Evolutionary conservation across 2,797 vertebrate species (phyloP).

Genomic region (Orestias chungarensis): DNA sequence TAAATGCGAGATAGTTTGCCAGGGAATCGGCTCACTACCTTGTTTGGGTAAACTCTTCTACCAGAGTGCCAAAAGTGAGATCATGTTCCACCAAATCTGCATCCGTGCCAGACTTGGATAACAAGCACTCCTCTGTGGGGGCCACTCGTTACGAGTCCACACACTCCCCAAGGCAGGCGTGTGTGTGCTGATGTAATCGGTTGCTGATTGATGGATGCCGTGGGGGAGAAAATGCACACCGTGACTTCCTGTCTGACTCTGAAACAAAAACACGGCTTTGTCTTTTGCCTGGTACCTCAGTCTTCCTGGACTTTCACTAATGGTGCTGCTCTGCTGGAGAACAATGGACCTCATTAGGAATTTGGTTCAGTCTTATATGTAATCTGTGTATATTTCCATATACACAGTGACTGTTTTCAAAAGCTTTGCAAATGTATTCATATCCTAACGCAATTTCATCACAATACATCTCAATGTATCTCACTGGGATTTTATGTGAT

Average conservation of each 20-base stretch:
- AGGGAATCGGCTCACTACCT: conserved; percentile 50
- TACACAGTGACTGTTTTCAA: neutral
- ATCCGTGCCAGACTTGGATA: conserved; percentile 44
- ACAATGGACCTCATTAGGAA: conserved; percentile 14
- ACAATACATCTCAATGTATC: neutral
- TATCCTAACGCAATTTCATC: neutral
- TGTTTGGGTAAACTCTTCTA: conserved; percentile 73
- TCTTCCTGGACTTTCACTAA: conserved; percentile 16
- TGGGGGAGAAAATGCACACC: conserved; percentile 54
- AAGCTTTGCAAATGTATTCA: neutral
- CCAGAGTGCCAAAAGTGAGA: conserved; percentile 70
- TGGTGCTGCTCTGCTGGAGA: conserved; percentile 24
- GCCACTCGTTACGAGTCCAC: conserved; percentile 25
- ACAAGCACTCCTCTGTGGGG: conserved; percentile 61
- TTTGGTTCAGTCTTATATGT: neutral
- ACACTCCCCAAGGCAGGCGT: conserved; percentile 23
- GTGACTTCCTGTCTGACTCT: conserved; percentile 64
- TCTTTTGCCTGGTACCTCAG: conserved; percentile 27
- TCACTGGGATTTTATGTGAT: too few species aligned
- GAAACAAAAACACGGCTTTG: conserved; percentile 68
- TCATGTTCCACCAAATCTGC: conserved; percentile 71
- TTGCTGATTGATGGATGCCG: conserved; percentile 55
- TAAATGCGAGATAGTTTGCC: conserved; percentile 41
- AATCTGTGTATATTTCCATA: neutral
- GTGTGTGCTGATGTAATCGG: conserved; percentile 59